Base-by-base conservation (phyloP, 2,113 vertebrate genomes). In the Corythornis vintsioides region DNA sequence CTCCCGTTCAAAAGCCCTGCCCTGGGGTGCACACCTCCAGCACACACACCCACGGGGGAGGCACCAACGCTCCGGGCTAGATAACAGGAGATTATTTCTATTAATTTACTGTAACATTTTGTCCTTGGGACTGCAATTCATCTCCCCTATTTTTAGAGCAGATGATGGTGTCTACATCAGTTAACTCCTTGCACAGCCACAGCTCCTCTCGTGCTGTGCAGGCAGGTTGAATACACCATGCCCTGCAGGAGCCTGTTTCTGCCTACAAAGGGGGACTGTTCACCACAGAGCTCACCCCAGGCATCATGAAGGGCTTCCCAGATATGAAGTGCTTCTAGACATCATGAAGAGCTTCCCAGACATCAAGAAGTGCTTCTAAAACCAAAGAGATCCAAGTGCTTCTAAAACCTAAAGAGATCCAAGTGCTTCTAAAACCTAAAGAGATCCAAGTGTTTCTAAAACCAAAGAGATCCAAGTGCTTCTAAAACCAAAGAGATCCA, bases 81-180 rank as follows among this genome's bases (percentile, higher is more conserved):
- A 85, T 53, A 89, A 72, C 11, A 53, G 2, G 25, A 67, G 35
- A 59, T 53, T 29, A 48, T 89, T 80, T 85, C 40, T 53, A 40
- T 43, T 83, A 26, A 53, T 89, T 56, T 81, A 82, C 50, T 52
- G 52, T 59, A 88, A 94, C 42, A 43, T 85, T 89, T 76, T 92
- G 72, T 77, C 76, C 92, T 77, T 6, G 0, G 67, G 55, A 87
- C 55, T 69, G 66, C 91, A 76, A 66, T 76, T 89, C n/a, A 65
- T 75, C 84, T 89, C 81, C 84, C 84, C 66, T 91, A 79, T 90
- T 92, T 95, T 94, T 94, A 89, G 94, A 26, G 74, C 21, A 91
- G 86, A 92, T 12, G 66, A 57, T 70, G 75, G 59, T 63, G 65
- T 82, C 78, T 69, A 9, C 25, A 35, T n/a, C 56, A 64, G 57